Base-by-base conservation (phyloP, 2,888 invertebrate species). In the Caenorhabditis sulstoni region DNA sequence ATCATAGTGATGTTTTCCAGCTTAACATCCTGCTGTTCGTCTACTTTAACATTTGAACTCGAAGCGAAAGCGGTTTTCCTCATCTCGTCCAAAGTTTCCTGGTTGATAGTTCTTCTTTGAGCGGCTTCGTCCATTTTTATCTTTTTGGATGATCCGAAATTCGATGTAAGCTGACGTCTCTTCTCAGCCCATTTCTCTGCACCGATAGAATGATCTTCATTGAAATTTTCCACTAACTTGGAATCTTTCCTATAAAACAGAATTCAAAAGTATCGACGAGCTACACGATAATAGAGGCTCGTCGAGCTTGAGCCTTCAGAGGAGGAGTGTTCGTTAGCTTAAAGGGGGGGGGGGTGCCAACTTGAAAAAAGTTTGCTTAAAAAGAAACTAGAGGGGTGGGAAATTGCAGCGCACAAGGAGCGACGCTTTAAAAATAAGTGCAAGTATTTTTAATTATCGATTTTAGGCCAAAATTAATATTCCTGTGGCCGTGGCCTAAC, bases 41-140 rank as follows among this genome's bases (percentile, higher is more conserved):
- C 70, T 1, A 44, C 52, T 23, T 64, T 74, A 0, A 82, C 37
- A 37, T 80, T 78, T 0, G 80, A 67, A 35, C 57, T 71, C 0
- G 82, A 82, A 29, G 81, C 82, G 44, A 85, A 85, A n/a, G 83
- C 83, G 3, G 85, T 85, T 35, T 83, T 81, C 12, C 79, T 68
- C 83, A 85, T 83, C 53, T 79, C 82, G 20, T 82, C 80, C 39
- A 85, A 78, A 0, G 83, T 83, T 8, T 79, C 77, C 76, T 83
- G 75, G 37, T 85, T 70, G 55, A 85, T 81, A 1, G 79, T 66
- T 77, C 85, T 68, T 59, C 81, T 50, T 14, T 78, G 71, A 3
- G 78, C 50, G 2, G 82, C 82, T 41, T 83, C 83, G 22, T 81
- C 78, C 67, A 85, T 83, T 39, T 80, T 85, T 9, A 81, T 62